phyloP scores from a whole-genome alignment of 2,797 vertebrate genomes.

The Coluber constrictor region DNA sequence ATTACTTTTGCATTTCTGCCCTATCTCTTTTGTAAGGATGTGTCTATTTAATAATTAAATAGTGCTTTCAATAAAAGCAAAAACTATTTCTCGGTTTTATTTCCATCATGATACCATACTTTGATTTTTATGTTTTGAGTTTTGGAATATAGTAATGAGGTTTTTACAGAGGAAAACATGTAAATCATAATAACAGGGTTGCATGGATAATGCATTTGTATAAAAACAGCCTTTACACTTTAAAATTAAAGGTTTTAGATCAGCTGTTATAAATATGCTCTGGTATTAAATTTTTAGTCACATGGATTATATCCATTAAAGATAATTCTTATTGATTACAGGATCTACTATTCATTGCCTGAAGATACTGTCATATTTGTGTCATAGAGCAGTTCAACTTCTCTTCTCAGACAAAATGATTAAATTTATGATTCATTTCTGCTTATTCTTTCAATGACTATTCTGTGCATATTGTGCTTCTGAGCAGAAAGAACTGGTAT shows the following conservation, averaged over 20 bases:
- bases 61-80: background rate
- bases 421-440: background rate
- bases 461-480: background rate
- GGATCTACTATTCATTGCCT: background rate
- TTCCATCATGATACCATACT: slow-evolving; percentile 8
- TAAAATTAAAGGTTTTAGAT: background rate
- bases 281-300: background rate
- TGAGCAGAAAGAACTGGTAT: background rate
- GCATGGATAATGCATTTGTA: background rate
- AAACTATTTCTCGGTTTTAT: background rate
- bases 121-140: slow-evolving; percentile 45
- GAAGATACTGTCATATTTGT: background rate
- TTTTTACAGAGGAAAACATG: background rate
- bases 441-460: background rate
- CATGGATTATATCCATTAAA: background rate
- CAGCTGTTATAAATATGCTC: background rate
- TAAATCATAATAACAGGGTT: background rate
- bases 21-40: background rate
- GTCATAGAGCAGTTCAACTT: background rate
- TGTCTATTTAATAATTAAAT: background rate
- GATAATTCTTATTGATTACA: background rate
- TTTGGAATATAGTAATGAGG: slow-evolving; percentile 22
- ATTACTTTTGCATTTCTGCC: background rate
- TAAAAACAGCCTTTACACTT: background rate
- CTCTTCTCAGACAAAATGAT: background rate